Evolutionary conservation across 1,140 invertebrate genomes (phyloP), one percentile per base, ranked within the genome.

Genomic region (Rhagoletis zephyria): DNA sequence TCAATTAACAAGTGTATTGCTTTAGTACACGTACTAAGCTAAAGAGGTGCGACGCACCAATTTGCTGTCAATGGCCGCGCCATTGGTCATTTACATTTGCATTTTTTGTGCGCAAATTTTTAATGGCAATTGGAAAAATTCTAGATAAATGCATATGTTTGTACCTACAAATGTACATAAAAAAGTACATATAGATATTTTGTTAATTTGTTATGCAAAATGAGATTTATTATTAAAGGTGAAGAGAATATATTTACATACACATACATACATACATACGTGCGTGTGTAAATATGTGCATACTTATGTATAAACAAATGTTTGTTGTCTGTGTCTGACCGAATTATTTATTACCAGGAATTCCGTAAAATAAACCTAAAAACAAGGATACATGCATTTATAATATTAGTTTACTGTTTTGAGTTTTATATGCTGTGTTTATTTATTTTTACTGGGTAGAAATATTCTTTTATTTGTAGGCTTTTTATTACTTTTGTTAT

Each of bases 71-170:
- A 81, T 81, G 74, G 12, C 74, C 74, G 40, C 74, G 74, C 74
- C 74, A 81, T 81, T 81, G 74, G 48, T 56, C 74, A 81, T 81
- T 81, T 81, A 51, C 74, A 81, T 81, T 81, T 81, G 74, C 74
- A 81, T 81, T 81, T 67, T 81, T 56, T 81, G 74, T 81, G 74
- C 74, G 74, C 74, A 81, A 81, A 81, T 81, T 81, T 81, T 81
- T 81, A 81, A 81, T 81, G 16, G 48, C 67, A 1, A 48, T 74
- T 74, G 74, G 9, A 81, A 81, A 56, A 56, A 81, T 81, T 81
- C 74, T 81, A 81, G 48, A 59, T 81, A 81, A 81, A 16, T 30
- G 12, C 70, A 74, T 48, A 67, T 42, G 5, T 10, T 19, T 81
- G 12, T 19, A 2, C 10, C 14, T 59, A 30, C 30, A 30, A 30